These are phyloP conservation scores for Drosophila nr. medialis DNA, from an alignment of 2,888 invertebrate genomes.

Conservation along the genomic window DNA sequence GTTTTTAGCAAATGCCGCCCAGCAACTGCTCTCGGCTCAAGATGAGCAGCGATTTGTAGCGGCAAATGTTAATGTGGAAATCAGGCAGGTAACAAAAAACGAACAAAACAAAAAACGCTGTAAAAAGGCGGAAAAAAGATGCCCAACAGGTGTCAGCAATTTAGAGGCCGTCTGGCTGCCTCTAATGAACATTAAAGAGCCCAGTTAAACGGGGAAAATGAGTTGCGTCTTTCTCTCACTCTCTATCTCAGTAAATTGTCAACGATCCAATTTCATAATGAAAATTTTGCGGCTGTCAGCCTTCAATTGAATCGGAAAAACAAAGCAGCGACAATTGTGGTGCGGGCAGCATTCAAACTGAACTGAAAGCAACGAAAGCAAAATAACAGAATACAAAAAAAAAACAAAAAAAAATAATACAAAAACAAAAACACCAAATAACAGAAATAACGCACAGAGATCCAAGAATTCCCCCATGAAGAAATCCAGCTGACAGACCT, in stretches of 20 bases:
- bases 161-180: slow-evolving; percentile 21
- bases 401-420: slow-evolving; percentile 13
- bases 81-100: slow-evolving; percentile 48
- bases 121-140: slow-evolving; percentile 14
- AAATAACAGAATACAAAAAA: slow-evolving; percentile 30
- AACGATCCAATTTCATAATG: slow-evolving; percentile 85
- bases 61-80: slow-evolving; percentile 43
- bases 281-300: slow-evolving; percentile 80
- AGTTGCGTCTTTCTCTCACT: not conserved
- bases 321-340: slow-evolving; percentile 53
- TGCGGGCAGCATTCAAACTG: slow-evolving; percentile 25
- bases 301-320: slow-evolving; percentile 74
- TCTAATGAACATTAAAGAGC: slow-evolving; percentile 28
- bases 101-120: slow-evolving; percentile 16
- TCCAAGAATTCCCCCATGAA: slow-evolving; percentile 65
- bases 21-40: slow-evolving; percentile 35
- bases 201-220: slow-evolving; percentile 1
- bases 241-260: slow-evolving; percentile 76
- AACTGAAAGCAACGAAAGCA: slow-evolving; percentile 29
- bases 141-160: slow-evolving; percentile 57
- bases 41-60: slow-evolving; percentile 64
- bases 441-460: slow-evolving; percentile 56
- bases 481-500: slow-evolving; percentile 72
- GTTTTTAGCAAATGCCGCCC: slow-evolving; percentile 40
- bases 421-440: slow-evolving; percentile 39